Percentiles rank a stretch among this genome's conserved stretches.
Evolutionary conservation across 2,888 invertebrate genomes (phyloP).

Genomic region (Aphidoletes aphidimyza): DNA sequence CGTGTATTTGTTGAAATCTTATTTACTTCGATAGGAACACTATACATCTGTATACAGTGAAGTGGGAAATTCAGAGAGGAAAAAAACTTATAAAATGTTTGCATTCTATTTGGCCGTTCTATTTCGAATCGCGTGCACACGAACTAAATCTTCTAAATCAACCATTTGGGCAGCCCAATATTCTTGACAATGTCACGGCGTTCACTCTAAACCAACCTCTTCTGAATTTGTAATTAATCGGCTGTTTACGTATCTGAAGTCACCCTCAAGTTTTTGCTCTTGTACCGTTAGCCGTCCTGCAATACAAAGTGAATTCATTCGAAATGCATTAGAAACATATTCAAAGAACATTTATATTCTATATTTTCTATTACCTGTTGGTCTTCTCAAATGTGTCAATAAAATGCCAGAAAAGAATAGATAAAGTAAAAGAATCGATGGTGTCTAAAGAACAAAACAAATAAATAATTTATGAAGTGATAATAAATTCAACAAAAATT

Average conservation of each 20-base stretch:
- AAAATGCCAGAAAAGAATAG: constrained; percentile 86
- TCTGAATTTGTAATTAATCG: constrained; percentile 96
- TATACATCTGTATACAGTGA: too few relatives aligned
- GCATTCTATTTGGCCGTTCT: too few relatives aligned
- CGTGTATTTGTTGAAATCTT: too few relatives aligned
- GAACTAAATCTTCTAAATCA: too few relatives aligned
- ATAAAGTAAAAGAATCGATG: constrained; percentile 88
- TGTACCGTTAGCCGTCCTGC: constrained; percentile 83
- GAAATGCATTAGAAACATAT: not conserved
- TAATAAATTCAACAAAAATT: constrained; percentile 7
- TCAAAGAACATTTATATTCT: not conserved
- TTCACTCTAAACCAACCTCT: constrained; percentile 77
- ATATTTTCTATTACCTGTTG: constrained; percentile 72
- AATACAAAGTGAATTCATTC: not conserved
- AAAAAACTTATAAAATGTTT: too few relatives aligned
- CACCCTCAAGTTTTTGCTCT: constrained; percentile 98
- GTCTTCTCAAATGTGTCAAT: constrained; percentile 86
- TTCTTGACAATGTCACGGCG: not conserved
- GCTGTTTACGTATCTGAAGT: constrained; percentile 96
- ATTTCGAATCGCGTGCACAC: too few relatives aligned
- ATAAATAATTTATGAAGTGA: constrained; percentile 51
- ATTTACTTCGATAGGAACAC: too few relatives aligned
- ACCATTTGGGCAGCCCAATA: too few relatives aligned
- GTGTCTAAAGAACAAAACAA: constrained; percentile 74
- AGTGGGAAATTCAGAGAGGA: too few relatives aligned